phyloP scores from a whole-genome alignment of 1,140 invertebrate species.

The Aphelinus certus region DNA sequence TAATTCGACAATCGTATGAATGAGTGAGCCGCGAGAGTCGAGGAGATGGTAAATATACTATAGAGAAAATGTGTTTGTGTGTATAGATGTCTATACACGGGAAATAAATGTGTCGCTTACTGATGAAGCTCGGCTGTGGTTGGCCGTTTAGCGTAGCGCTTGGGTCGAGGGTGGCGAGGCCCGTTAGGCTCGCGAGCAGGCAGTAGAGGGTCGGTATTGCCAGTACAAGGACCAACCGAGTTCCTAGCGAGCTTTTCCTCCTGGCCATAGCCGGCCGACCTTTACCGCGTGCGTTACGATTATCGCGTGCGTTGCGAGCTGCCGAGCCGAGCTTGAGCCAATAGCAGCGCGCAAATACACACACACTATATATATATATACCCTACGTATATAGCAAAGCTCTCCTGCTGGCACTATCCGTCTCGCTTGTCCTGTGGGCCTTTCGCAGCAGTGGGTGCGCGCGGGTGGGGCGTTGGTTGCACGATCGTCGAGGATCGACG shows the following conservation, averaged over 20 bases:
- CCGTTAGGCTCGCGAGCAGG: slow-evolving; percentile 45
- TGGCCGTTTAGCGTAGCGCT: slow-evolving; percentile 15
- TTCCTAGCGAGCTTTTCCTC: slow-evolving; percentile 50
- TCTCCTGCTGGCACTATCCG: not conserved
- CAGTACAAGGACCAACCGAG: slow-evolving; percentile 53
- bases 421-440: not conserved
- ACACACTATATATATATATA: too few relatives aligned
- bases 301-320: too few relatives aligned
- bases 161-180: slow-evolving; percentile 17
- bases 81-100: too few relatives aligned
- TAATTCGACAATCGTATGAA: too few relatives aligned
- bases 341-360: too few relatives aligned
- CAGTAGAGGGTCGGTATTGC: slow-evolving; percentile 55
- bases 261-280: slow-evolving; percentile 49
- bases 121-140: not conserved
- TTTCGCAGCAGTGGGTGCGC: not conserved
- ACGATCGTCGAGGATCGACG: slow-evolving; percentile 42
- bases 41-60: too few relatives aligned
- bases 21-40: too few relatives aligned
- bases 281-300: too few relatives aligned
- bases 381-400: too few relatives aligned
- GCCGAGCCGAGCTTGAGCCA: too few relatives aligned
- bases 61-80: too few relatives aligned
- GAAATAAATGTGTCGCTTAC: not conserved
- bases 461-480: too few relatives aligned